phyloP scores from a whole-genome alignment of 2,888 invertebrate genomes.

The Melanchra persicariae region DNA sequence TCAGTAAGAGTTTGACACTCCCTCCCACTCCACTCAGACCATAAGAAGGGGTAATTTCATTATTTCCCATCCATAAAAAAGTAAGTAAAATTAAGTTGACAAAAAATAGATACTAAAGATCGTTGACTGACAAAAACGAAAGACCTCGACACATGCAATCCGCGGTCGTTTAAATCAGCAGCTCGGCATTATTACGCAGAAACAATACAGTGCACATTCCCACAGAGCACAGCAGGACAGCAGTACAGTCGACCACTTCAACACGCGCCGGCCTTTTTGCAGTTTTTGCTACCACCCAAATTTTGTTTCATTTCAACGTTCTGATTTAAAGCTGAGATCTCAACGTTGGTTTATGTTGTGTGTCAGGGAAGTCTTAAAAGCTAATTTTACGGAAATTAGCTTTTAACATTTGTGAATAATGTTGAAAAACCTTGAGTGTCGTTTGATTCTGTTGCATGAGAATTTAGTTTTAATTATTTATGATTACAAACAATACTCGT shows the following conservation, averaged over 20 bases:
- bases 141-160: slow-evolving; percentile 25
- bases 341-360: slow-evolving; percentile 15
- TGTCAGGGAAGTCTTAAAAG: not conserved
- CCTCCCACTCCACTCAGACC: too few relatives aligned
- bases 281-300: slow-evolving; percentile 76
- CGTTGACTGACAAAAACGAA: slow-evolving; percentile 15
- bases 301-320: slow-evolving; percentile 77
- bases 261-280: slow-evolving; percentile 72
- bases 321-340: slow-evolving; percentile 47
- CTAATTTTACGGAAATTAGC: not conserved
- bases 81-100: too few relatives aligned
- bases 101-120: not conserved
- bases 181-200: slow-evolving; percentile 62
- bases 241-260: slow-evolving; percentile 62
- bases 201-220: slow-evolving; percentile 49
- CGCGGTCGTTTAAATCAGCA: slow-evolving; percentile 46
- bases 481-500: too few relatives aligned
- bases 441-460: not conserved
- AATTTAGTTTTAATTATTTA: too few relatives aligned
- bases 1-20: too few relatives aligned
- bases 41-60: too few relatives aligned
- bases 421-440: not conserved
- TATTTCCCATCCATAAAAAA: too few relatives aligned
- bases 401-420: not conserved
- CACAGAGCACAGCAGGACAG: slow-evolving; percentile 24